Evolutionary conservation across 2,888 invertebrate genomes (phyloP), one percentile per base, ranked within the genome.

Genomic region (Diabrotica balteata): DNA sequence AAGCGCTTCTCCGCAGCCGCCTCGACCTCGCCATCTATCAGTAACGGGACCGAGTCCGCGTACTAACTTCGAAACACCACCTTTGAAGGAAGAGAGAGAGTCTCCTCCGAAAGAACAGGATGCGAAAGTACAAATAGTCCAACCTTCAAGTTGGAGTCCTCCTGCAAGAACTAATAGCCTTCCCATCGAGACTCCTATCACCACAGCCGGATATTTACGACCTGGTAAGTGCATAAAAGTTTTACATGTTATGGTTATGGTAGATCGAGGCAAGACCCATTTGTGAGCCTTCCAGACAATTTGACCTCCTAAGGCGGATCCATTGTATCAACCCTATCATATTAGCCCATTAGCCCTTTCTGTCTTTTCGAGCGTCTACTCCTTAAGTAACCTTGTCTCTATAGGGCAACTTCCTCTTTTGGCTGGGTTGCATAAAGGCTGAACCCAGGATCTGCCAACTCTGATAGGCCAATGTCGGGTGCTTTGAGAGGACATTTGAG

Each of bases 1-100:
- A n/a, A 83, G 83, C 74, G 83, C 84, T 0, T 83, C 82, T 8
- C 84, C 84, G 47, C 83, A 84, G 67, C 84, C 84, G 10, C 83
- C 83, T 9, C 72, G 83, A 50, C 83, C 83, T 8, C 71, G 83
- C 44, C 81, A 83, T 69, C 75, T 83, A 32, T 81, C 81, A 50
- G 82, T 82, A 55, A 81, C 80, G n/a, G 83, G 83, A 0, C 80
- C 83, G 7, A 82, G 82, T 71, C 83, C 83, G 8, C 74, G 83
- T 51, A 75, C 82, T 7, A 84, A 83, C 63, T 84, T 84, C 73
- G 81, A 83, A 65, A 83, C 83, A 45, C 83, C 84, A 0, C 83
- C 84, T 10, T 73, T 83, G 51, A 83, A 82, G 69, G 83, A 84
- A 71, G 83, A 84, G 73, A 76, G 82, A 2, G 80, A 79, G 59